Percentiles rank a stretch among this genome's conserved stretches.
Evolutionary conservation across 2,113 vertebrate species (phyloP).

Genomic region (Lagopus leucura): DNA sequence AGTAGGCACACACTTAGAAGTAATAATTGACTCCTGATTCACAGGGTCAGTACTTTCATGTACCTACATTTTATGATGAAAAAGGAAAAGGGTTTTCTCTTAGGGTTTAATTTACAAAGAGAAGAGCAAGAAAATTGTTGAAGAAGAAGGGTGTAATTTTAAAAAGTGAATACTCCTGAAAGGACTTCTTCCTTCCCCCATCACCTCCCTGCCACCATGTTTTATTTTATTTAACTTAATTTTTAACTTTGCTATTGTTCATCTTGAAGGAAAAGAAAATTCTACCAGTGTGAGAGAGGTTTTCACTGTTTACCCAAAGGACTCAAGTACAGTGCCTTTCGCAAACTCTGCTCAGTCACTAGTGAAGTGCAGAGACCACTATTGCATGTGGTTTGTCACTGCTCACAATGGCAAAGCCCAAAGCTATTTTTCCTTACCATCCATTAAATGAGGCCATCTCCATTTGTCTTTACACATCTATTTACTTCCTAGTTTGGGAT

Average conservation of each 20-base stretch:
- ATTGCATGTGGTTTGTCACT: background rate
- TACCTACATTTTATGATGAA: slow-evolving; percentile 36
- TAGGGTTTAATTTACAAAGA: slow-evolving; percentile 43
- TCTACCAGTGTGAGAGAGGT: background rate
- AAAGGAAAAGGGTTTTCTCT: background rate
- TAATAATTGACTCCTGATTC: slow-evolving; percentile 58
- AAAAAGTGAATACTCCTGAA: background rate
- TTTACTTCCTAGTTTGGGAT: background rate
- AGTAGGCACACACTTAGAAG: slow-evolving; percentile 18
- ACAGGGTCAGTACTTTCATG: slow-evolving; percentile 2
- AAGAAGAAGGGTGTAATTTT: background rate
- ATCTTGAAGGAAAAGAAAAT: background rate
- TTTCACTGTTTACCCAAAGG: background rate
- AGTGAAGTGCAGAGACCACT: background rate
- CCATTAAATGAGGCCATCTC: background rate
- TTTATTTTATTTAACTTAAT: background rate
- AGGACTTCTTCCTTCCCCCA: fast-evolving
- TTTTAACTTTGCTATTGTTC: background rate
- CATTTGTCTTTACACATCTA: background rate
- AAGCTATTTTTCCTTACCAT: background rate
- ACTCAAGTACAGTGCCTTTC: background rate
- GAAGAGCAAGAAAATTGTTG: background rate
- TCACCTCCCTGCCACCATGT: too few species aligned
- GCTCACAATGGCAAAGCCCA: background rate
- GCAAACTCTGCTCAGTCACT: background rate